Conservation (phyloP, 2,113 vertebrate species). For the Anthoscopus minutus region DNA sequence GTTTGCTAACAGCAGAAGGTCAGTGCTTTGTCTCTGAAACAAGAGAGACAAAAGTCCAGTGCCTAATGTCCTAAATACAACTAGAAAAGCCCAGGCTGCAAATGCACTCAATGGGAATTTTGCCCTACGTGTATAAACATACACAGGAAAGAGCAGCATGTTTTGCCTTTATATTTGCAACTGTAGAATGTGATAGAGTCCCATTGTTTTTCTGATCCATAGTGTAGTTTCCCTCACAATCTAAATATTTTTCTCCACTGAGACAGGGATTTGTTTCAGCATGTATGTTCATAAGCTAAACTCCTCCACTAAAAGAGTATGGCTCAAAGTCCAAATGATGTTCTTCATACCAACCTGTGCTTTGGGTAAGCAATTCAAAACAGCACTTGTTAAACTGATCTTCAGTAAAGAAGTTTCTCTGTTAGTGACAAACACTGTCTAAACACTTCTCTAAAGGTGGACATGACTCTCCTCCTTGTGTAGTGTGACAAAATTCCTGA, state of each 20-base stretch:
- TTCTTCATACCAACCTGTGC: background rate
- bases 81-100: conserved; percentile 50
- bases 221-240: background rate
- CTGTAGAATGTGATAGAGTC: conserved; percentile 22
- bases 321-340: background rate
- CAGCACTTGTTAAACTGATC: background rate
- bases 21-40: conserved; percentile 42
- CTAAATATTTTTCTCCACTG: conserved; percentile 3
- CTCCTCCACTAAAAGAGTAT: background rate
- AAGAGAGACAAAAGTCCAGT: conserved; percentile 45
- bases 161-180: background rate
- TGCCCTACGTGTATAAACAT: background rate
- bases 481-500: background rate
- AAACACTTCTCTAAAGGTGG: background rate
- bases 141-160: background rate
- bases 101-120: conserved; percentile 38
- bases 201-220: conserved; percentile 30
- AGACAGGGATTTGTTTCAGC: background rate
- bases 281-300: background rate
- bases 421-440: background rate
- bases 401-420: background rate
- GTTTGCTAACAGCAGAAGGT: background rate
- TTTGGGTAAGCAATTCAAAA: background rate
- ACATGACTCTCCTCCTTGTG: background rate
- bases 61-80: conserved; percentile 1